Evolutionary conservation across 1,140 invertebrate genomes (phyloP), one percentile per base, ranked within the genome.

Genomic region (Anagrus nilaparvatae): DNA sequence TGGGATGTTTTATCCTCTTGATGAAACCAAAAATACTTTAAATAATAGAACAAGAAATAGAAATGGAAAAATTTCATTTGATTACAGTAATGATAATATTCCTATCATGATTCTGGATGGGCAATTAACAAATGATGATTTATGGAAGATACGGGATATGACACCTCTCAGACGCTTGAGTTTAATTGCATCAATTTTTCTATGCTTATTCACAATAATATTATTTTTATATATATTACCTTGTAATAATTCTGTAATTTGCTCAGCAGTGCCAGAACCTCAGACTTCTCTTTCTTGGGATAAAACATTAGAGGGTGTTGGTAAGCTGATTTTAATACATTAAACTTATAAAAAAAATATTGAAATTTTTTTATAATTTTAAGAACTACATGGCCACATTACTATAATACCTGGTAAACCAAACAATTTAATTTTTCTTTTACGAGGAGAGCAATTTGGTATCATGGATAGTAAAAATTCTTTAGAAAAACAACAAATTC

Each of bases 181-280:
- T 23, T 81, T 85, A 47, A 60, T 81, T 10, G 61, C 71, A 9
- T 84, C 82, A 7, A 75, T 85, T 43, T 50, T 84, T 18, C 55
- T 82, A 12, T 86, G 82, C 50, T 58, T 83, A 18, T 63, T 81
- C 31, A 81, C 79, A 9, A 74, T 84, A 14, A 50, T 83, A 9
- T 70, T 79, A 48, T 86, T 86, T 58, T 59, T 87, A 3, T 86
- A 83, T 77, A 69, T 79, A 10, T 60, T 85, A 46, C 84, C 84
- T 2, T 86, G 83, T 53, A 74, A 81, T 48, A 67, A 69, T 44
- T 68, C 72, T 4, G 73, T 75, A 3, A 71, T 74, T 28, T 85
- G 82, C 47, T 67, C 74, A 61, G 61, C 40, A 60, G 65, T 64
- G 59, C 69, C 47, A 52, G 73, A 45, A 74, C 72, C 61, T 73